Percentiles rank a stretch among this genome's conserved stretches.
These are phyloP conservation scores for Timema cristinae DNA, from an alignment of 2,888 invertebrate genomes.

Conservation along the genomic window DNA sequence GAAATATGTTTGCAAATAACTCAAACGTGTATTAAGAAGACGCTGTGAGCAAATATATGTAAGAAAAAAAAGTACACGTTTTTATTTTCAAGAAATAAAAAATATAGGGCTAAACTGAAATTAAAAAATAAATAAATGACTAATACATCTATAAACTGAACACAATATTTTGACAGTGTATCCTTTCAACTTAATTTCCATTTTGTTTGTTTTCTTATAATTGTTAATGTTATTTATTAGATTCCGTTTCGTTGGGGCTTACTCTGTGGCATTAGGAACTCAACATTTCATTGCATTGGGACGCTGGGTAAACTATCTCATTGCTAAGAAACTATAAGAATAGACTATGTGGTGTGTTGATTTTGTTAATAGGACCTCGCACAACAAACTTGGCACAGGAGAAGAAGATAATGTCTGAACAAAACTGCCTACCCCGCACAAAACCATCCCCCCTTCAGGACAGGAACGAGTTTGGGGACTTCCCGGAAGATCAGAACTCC, in stretches of 20 bases:
- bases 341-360: too few species aligned
- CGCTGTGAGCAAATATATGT: too few species aligned
- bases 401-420: slow-evolving; percentile 29
- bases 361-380: slow-evolving; percentile 21
- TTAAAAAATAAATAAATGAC: not conserved
- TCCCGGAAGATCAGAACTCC: not conserved
- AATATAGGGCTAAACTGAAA: not conserved
- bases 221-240: too few species aligned
- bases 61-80: too few species aligned
- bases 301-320: not conserved
- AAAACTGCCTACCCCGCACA: not conserved
- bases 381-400: slow-evolving; percentile 32
- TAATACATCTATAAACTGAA: not conserved
- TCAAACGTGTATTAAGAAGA: too few species aligned
- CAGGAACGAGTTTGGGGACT: slow-evolving; percentile 25
- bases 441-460: not conserved
- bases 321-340: not conserved
- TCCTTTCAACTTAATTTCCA: not conserved
- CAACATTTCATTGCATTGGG: not conserved
- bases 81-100: not conserved
- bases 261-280: not conserved
- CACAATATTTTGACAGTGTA: not conserved
- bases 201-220: not conserved
- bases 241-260: not conserved
- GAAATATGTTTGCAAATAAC: too few species aligned